Conservation (phyloP, 2,888 invertebrate species). For the Hirtodrosophila duncani region DNA sequence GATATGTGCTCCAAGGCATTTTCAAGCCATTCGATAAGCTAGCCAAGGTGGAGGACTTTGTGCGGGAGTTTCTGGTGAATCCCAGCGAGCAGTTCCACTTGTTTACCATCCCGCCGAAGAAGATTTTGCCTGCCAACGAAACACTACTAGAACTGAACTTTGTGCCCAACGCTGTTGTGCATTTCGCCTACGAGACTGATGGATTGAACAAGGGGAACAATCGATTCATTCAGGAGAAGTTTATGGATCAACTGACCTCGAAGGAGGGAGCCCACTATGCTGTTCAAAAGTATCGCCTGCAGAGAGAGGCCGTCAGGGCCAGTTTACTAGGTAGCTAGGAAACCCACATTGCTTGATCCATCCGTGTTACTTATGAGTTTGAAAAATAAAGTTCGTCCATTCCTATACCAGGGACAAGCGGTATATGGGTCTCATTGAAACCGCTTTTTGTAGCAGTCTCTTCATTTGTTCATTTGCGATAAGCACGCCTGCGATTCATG, state of each 20-base stretch:
- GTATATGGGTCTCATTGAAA: no score
- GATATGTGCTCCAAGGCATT: conserved; percentile 90
- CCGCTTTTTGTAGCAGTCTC: no score
- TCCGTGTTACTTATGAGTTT: no score
- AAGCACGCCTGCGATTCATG: no score
- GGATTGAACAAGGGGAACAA: conserved; percentile 23
- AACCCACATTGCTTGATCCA: no score
- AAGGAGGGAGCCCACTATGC: conserved; percentile 84
- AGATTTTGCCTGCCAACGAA: conserved; percentile 81
- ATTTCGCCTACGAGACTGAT: conserved; percentile 82
- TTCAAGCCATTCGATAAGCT: conserved; percentile 89
- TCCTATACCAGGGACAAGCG: no score
- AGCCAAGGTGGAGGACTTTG: conserved; percentile 85
- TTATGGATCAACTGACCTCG: conserved; percentile 82
- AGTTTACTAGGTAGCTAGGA: no score
- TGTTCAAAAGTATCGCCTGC: conserved; percentile 82
- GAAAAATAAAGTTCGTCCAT: no score
- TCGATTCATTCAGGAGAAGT: conserved; percentile 81
- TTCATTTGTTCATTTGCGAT: no score
- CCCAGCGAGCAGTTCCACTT: conserved; percentile 85
- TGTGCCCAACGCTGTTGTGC: conserved; percentile 88
- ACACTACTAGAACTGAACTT: conserved; percentile 86
- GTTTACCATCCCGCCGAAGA: conserved; percentile 91
- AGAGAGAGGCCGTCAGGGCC: conserved; percentile 18
- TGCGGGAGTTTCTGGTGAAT: conserved; percentile 84